A percentile compares a stretch with the other conserved stretches of the same genome.
Evolutionary conservation across 2,113 vertebrate species (phyloP).

Genomic region (Laticauda laticaudata): DNA sequence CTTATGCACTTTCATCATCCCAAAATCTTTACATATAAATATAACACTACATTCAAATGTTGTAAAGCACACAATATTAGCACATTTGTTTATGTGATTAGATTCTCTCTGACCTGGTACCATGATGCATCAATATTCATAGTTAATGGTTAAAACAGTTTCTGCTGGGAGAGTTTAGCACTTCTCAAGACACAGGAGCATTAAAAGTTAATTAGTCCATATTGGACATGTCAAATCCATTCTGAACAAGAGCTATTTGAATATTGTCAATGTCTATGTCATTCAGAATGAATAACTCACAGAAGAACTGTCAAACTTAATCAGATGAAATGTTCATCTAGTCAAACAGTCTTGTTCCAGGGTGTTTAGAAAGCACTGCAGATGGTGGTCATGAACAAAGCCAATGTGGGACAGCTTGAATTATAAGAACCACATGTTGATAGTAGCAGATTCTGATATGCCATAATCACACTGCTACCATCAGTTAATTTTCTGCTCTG

Average conservation of each 20-base stretch:
- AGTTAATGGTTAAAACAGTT: constrained; percentile 4
- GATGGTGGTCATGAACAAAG: background rate
- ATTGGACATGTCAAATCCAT: constrained; percentile 9
- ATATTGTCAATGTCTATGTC: background rate
- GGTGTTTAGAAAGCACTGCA: background rate
- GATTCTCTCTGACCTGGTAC: constrained; percentile 26
- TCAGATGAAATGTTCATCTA: background rate
- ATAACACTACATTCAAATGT: constrained; percentile 15
- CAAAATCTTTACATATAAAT: background rate
- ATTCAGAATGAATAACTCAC: background rate
- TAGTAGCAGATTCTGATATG: background rate
- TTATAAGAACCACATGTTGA: background rate
- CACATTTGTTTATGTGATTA: constrained; percentile 29
- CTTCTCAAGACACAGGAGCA: constrained; percentile 12
- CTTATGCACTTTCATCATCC: background rate
- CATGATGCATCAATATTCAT: constrained; percentile 7
- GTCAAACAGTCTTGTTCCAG: background rate
- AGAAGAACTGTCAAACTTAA: background rate
- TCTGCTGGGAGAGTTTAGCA: background rate
- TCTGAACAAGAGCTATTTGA: background rate
- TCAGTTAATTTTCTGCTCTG: background rate
- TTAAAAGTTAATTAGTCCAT: constrained; percentile 17
- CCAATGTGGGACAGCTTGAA: background rate
- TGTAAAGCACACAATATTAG: background rate
- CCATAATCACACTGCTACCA: background rate